Conservation (phyloP, 2,888 invertebrate genomes). For the Drymonia ruficornis region DNA sequence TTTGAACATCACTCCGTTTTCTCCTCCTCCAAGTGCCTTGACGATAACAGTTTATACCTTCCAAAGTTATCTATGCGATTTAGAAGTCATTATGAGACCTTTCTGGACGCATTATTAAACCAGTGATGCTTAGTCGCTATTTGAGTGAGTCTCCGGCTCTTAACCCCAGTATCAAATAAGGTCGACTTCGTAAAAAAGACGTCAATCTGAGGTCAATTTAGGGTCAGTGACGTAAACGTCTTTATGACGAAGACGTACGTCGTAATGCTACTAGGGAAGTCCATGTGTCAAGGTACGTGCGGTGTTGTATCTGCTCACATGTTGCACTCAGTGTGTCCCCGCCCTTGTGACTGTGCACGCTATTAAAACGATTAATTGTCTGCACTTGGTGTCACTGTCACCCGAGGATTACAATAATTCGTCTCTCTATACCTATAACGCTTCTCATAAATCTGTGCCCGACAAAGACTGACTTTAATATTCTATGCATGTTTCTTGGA, state of each 20-base stretch:
- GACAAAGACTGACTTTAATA: background rate
- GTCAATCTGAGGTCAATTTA: no score
- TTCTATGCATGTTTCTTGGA: slow-evolving; percentile 4
- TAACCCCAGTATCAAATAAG: no score
- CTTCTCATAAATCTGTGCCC: slow-evolving; percentile 15
- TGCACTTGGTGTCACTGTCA: slow-evolving; percentile 34
- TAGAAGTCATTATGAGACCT: slow-evolving; percentile 28
- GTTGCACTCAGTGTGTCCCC: slow-evolving; percentile 48
- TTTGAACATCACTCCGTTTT: slow-evolving; percentile 40
- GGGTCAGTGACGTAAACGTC: no score
- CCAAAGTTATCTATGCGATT: slow-evolving; percentile 35
- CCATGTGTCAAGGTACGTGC: slow-evolving; percentile 53
- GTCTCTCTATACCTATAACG: slow-evolving; percentile 28
- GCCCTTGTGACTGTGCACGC: slow-evolving; percentile 33
- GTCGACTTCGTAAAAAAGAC: no score
- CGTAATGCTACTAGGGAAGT: no score
- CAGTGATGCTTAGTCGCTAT: no score
- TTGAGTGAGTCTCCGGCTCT: background rate
- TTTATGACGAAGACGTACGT: no score
- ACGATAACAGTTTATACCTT: slow-evolving; percentile 52
- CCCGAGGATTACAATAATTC: slow-evolving; percentile 18
- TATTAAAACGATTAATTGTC: slow-evolving; percentile 30
- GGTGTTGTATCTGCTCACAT: slow-evolving; percentile 39
- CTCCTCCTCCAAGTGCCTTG: slow-evolving; percentile 72
- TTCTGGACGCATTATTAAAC: slow-evolving; percentile 15